Evolutionary conservation across 2,797 vertebrate species (phyloP), one percentile per base, ranked within the genome.

Genomic region (Oophaga sylvatica): DNA sequence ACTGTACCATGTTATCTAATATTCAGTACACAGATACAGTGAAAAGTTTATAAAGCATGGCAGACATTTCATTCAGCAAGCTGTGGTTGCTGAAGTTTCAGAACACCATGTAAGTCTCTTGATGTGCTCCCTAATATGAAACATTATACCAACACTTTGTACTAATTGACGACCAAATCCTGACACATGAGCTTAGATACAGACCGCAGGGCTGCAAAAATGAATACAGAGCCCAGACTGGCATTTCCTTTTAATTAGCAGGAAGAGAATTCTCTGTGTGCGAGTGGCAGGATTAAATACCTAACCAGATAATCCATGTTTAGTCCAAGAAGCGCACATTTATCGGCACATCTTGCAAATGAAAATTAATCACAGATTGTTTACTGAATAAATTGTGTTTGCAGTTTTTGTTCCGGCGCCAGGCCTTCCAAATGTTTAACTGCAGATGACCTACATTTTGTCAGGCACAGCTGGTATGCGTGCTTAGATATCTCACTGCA

Each of bases 361-460:
- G 88, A 41, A 81, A 77, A 86, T 89, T 63, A 86, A 86, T 86
- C 84, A 86, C 68, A 88, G 60, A 73, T 63, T 78, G 73, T 89
- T 89, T 83, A 70, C 80, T 60, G 85, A 71, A 79, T 87, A 76
- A 63, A 83, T 83, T 80, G 77, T 71, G 35, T 86, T 83, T 82
- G 73, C 41, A 11, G 80, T 70, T 59, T 29, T 71, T 83, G 67
- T 80, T 26, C 20, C 16, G 17, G 65, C 80, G 84, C 88, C 88
- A 89, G 80, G 26, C 75, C 29, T 73, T 1, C 35, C 62, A 83
- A 81, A 83, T 86, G 83, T 84, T 83, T 89, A 85, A 83, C 88
- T 83, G 73, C 73, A 75, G 77, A 87, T 89, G 84, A 89, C 88
- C 84, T 83, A 87, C n/a, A 87, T 89, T 84, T 85, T 73, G 35